Evolutionary conservation across 1,140 invertebrate species (phyloP), one percentile per base, ranked within the genome.

Genomic region (Drosophila mauritiana): DNA sequence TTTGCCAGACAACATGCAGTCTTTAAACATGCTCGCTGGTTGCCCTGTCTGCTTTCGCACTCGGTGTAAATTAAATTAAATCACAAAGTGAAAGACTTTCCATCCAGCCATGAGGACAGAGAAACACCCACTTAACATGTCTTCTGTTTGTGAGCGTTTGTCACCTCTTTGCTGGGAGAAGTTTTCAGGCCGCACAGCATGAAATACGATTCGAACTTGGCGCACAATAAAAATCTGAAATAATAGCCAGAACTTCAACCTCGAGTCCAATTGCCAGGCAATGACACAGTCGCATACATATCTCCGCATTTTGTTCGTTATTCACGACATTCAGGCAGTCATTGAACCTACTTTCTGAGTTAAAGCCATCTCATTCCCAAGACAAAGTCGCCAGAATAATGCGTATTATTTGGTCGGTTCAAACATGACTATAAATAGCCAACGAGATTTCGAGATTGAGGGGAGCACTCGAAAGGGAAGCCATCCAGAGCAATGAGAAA

Each of bases 291-390:
- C 45, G 34, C 48, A 22, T 45, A 45, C 48, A 22, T 45, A 45
- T 45, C 42, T 45, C 42, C 42, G 42, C 10, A 51, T 69, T 46
- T 67, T 27, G 36, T 40, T 65, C 57, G 67, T 83, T 88, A 76
- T 88, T 82, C 73, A 83, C 79, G 83, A 65, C 79, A 67, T 82
- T 86, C 76, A 83, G 70, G 63, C 68, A 80, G 84, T 86, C 84
- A 89, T 69, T 86, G 79, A 86, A 89, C 42, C 20, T 17, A 42
- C n/a, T 13, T 39, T 13, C 75, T 86, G 69, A 22, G 54, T 17
- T 34, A 53, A 53, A 36, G 37, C 22, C 8, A 15, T 37, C 37
- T 51, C 51, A 59, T 34, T 52, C 67, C 59, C 45, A 46, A 49
- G 48, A 51, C 62, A 76, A 62, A 68, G 45, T 63, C 46, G 42